phyloP scores from a whole-genome alignment of 2,797 vertebrate species.

The Glyptemys insculpta region DNA sequence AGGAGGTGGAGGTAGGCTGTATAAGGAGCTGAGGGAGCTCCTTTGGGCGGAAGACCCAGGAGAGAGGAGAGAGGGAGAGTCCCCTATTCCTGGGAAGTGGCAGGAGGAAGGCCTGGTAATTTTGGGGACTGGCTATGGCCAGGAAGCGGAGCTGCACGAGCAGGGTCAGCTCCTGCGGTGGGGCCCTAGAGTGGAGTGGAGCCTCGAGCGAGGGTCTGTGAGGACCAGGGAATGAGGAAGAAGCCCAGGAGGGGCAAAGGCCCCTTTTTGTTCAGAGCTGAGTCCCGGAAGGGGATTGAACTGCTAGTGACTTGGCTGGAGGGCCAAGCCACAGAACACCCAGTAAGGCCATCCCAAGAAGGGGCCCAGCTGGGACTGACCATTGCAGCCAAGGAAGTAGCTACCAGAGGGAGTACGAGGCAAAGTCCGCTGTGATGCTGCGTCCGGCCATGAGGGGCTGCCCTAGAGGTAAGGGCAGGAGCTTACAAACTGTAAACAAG shows the following conservation, averaged over 20 bases:
- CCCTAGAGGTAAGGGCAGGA: background rate
- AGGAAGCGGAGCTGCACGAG: background rate
- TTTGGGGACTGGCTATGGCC: background rate
- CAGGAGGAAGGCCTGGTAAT: background rate
- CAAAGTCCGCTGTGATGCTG: background rate
- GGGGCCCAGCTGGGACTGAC: background rate
- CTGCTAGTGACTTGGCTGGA: background rate
- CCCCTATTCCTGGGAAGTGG: background rate
- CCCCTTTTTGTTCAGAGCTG: background rate
- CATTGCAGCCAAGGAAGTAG: background rate
- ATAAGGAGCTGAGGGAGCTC: background rate
- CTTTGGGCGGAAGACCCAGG: background rate
- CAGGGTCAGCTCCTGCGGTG: background rate
- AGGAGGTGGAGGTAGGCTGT: background rate
- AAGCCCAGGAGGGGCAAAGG: background rate
- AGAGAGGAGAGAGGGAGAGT: background rate
- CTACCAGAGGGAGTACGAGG: background rate
- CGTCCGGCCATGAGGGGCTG: background rate
- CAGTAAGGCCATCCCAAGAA: background rate
- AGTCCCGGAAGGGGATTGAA: background rate
- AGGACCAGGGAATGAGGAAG: background rate
- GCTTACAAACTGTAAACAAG: background rate
- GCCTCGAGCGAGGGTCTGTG: background rate
- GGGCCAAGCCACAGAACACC: background rate
- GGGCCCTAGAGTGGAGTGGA: background rate